Percentiles rank a stretch among this genome's conserved stretches.
phyloP scores from a whole-genome alignment of 2,797 vertebrate species.

The Sarcophilus harrisii region DNA sequence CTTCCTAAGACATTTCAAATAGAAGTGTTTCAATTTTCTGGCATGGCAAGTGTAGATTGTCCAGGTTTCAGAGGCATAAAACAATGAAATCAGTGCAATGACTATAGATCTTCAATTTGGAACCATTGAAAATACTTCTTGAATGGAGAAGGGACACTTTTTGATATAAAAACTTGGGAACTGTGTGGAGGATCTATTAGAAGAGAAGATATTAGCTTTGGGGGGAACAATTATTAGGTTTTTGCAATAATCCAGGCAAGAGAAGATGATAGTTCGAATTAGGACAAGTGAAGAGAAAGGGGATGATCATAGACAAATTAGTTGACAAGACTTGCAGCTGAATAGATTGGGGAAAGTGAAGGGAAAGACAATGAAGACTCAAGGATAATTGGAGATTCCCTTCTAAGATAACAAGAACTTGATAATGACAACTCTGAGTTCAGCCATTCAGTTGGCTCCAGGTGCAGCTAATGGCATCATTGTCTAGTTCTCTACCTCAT shows the following conservation, averaged over 20 bases:
- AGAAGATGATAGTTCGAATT: neutral
- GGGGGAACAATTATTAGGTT: neutral
- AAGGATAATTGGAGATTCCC: neutral
- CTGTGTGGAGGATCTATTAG: neutral
- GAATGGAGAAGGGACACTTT: neutral
- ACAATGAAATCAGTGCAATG: no score
- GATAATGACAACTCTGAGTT: neutral
- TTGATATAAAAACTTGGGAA: neutral
- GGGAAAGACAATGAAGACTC: neutral
- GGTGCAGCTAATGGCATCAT: neutral
- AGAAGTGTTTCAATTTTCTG: no score
- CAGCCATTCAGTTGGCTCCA: neutral
- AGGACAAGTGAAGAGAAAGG: neutral
- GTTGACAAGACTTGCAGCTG: neutral
- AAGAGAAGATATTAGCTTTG: neutral
- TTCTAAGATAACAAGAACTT: neutral
- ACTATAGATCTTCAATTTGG: no score
- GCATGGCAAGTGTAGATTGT: no score
- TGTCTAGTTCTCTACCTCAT: neutral
- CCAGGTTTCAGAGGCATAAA: no score
- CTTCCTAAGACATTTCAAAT: no score
- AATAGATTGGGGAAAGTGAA: neutral
- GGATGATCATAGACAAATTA: neutral
- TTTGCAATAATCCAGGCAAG: neutral
- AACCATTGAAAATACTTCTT: neutral